Conservation (phyloP, 2,888 invertebrate genomes). For the Apeira syringaria region DNA sequence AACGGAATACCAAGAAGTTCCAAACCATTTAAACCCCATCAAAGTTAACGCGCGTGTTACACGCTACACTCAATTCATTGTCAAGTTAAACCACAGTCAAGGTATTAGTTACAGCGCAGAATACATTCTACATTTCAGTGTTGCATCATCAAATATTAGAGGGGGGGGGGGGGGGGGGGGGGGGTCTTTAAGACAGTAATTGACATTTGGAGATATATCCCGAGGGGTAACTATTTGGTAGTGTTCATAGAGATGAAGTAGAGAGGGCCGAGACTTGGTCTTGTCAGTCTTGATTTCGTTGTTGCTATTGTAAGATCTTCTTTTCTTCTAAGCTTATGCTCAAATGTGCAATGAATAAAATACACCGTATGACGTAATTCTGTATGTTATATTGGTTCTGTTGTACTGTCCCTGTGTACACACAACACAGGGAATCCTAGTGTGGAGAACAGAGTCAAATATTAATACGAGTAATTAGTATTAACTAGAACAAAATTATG, state of each 20-base stretch:
- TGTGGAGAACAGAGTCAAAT: too few relatives aligned
- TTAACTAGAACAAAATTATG: too few relatives aligned
- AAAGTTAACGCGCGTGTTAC: neutral
- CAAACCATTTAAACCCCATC: constrained; percentile 1
- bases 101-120: neutral
- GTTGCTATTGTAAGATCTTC: too few relatives aligned
- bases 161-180: constrained; percentile 8
- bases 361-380: too few relatives aligned
- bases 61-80: neutral
- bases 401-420: too few relatives aligned
- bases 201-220: constrained; percentile 40
- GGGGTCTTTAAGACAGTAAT: constrained; percentile 34
- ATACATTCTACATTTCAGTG: neutral
- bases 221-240: constrained; percentile 26
- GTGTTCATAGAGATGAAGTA: constrained; percentile 15
- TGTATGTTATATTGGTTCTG: too few relatives aligned
- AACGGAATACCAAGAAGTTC: too few relatives aligned
- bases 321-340: too few relatives aligned
- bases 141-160: constrained; percentile 32
- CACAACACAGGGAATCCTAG: too few relatives aligned
- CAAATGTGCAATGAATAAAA: too few relatives aligned
- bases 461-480: too few relatives aligned
- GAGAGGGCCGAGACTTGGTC: constrained; percentile 2
- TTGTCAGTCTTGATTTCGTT: too few relatives aligned
- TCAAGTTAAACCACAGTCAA: neutral